Conservation (phyloP, 2,113 vertebrate species). For the Nothoprocta pentlandii region DNA sequence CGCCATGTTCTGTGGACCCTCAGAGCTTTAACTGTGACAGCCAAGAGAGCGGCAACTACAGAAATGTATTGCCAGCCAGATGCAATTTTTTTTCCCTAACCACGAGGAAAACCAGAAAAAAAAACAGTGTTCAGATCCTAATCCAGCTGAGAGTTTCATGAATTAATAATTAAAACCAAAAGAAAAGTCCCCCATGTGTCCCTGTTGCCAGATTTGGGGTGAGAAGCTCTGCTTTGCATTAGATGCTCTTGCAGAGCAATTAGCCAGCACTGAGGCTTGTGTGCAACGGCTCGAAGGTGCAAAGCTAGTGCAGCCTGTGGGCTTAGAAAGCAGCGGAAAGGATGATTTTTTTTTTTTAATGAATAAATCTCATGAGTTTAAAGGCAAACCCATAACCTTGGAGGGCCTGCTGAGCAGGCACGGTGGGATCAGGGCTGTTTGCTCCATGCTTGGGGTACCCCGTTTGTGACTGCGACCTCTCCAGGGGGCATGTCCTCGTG, state of each 20-base stretch:
- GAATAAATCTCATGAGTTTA: rapidly evolving
- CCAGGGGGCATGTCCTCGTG: background rate
- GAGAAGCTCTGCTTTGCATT: background rate
- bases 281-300: background rate
- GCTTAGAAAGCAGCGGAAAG: background rate
- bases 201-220: background rate
- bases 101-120: background rate
- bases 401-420: background rate
- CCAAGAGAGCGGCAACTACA: background rate
- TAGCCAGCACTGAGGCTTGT: background rate
- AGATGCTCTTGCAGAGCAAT: background rate
- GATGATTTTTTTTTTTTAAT: background rate
- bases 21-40: background rate
- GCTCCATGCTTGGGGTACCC: no score
- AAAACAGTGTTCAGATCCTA: background rate
- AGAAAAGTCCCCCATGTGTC: background rate
- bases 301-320: background rate
- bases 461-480: no score
- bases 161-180: background rate
- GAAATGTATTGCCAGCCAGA: background rate
- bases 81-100: background rate
- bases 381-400: background rate
- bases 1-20: no score
- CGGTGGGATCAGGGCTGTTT: background rate
- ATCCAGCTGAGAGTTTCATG: background rate